These are phyloP conservation scores for Poeciliopsis retropinna DNA, from an alignment of 2,113 vertebrate species.

Conservation along the genomic window DNA sequence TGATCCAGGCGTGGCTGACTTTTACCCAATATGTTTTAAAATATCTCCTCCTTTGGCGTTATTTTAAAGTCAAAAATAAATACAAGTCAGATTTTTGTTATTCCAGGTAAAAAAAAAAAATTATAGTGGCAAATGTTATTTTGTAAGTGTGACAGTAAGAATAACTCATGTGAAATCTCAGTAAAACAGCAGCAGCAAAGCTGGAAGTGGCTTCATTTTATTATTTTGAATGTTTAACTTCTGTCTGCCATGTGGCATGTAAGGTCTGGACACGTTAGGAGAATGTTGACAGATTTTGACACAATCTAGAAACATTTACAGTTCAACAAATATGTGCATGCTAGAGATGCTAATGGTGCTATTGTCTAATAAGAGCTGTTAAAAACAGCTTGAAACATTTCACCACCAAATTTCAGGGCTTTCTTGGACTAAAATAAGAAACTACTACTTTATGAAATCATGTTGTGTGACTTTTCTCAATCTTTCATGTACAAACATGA, in stretches of 20 bases:
- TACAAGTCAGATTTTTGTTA: not conserved
- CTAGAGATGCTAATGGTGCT: too few relatives aligned
- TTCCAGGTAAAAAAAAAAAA: not conserved
- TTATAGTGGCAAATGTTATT: not conserved
- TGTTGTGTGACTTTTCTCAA: not conserved
- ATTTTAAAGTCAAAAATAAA: not conserved
- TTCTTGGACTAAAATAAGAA: not conserved
- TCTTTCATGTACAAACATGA: not conserved
- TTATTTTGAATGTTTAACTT: not conserved
- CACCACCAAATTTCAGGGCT: not conserved
- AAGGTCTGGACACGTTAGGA: not conserved
- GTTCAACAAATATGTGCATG: not conserved
- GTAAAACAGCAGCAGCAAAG: not conserved
- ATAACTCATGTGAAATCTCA: not conserved
- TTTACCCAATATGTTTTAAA: not conserved
- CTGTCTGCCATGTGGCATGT: not conserved
- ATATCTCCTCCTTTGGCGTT: not conserved
- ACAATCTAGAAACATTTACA: not conserved
- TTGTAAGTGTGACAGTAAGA: not conserved
- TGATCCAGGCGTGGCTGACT: not conserved
- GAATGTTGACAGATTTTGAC: too few relatives aligned
- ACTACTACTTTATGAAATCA: not conserved
- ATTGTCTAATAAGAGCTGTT: not conserved
- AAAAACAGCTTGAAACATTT: not conserved
- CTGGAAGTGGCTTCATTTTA: not conserved